Evolutionary conservation across 2,888 invertebrate species (phyloP), one percentile per base, ranked within the genome.

Genomic region (Agriopis marginaria): DNA sequence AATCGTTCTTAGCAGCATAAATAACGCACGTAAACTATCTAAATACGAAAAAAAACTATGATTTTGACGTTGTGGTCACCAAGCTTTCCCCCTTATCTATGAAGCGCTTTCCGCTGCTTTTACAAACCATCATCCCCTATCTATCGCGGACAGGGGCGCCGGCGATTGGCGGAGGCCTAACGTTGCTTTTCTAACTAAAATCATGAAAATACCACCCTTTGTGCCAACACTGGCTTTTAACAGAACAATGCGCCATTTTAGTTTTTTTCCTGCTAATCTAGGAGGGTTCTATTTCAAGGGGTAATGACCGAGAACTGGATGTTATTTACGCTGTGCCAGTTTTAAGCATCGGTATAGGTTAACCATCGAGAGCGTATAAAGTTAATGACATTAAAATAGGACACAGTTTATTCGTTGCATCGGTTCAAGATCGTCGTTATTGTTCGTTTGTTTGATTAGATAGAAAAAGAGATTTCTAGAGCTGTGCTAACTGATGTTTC

Each of bases 191-290:
- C 85, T 83, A 85, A 85, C 86, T 87, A 86, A 89, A 89, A 89
- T 89, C 88, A 85, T 86, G 88, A 85, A 86, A 86, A 84, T 80
- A 77, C 85, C 83, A 87, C 91, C 91, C 90, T 91, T 90, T 90
- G 86, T 90, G 84, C 85, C 83, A 86, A 86, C 86, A 88, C 80
- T 83, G 83, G 86, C 85, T 86, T 87, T 83, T 83, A 86, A 82
- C 86, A 86, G 86, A 89, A 91, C 90, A 90, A 90, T 88, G 77
- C 87, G 87, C 86, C 87, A 90, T 91, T 91, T 90, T 89, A 83
- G 84, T 82, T 86, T 87, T 68, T 86, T 86, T 86, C 82, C 85
- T 82, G 86, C 86, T 91, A 89, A 91, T 91, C 89, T 88, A 86
- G 83, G 85, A 83, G 86, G 86, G 88, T 82, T 82, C 86, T 82